phyloP scores from a whole-genome alignment of 2,888 invertebrate species.

The Saturnia japonica region DNA sequence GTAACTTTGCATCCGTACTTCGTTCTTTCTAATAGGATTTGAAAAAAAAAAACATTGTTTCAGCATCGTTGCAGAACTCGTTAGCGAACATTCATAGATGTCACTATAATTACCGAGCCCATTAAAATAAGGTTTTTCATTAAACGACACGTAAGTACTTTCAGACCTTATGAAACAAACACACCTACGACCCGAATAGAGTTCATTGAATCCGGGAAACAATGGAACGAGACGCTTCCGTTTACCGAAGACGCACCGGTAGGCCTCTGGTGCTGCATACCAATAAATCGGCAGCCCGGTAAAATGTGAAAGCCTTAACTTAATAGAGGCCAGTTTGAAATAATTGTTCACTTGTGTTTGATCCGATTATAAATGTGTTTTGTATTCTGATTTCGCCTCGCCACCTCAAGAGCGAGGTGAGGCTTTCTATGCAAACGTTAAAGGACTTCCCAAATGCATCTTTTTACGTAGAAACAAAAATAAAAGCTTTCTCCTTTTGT shows the following conservation, averaged over 20 bases:
- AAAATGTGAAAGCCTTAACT: constrained; percentile 38
- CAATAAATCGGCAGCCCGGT: constrained; percentile 42
- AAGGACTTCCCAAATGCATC: constrained; percentile 14
- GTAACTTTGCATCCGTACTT: no score
- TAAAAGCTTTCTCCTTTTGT: constrained; percentile 6
- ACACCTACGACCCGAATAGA: constrained; percentile 58
- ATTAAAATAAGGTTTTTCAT: no score
- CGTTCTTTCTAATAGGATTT: no score
- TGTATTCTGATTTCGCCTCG: constrained; percentile 18
- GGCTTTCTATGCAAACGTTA: constrained; percentile 19
- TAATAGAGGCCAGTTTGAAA: constrained; percentile 12
- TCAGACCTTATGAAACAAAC: constrained; percentile 32
- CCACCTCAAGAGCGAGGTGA: constrained; percentile 4
- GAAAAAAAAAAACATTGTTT: no score
- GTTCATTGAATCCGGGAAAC: constrained; percentile 74
- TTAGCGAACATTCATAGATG: no score
- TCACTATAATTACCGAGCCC: no score
- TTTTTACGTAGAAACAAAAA: constrained; percentile 16
- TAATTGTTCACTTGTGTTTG: constrained; percentile 14
- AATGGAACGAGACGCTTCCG: constrained; percentile 62
- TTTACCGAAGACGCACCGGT: constrained; percentile 56
- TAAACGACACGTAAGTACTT: constrained; percentile 19
- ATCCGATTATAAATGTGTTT: constrained; percentile 22
- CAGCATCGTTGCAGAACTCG: no score
- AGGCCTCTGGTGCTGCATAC: constrained; percentile 61